Base-by-base conservation (phyloP, 2,888 invertebrate species). In the Anoncus sp. region DNA sequence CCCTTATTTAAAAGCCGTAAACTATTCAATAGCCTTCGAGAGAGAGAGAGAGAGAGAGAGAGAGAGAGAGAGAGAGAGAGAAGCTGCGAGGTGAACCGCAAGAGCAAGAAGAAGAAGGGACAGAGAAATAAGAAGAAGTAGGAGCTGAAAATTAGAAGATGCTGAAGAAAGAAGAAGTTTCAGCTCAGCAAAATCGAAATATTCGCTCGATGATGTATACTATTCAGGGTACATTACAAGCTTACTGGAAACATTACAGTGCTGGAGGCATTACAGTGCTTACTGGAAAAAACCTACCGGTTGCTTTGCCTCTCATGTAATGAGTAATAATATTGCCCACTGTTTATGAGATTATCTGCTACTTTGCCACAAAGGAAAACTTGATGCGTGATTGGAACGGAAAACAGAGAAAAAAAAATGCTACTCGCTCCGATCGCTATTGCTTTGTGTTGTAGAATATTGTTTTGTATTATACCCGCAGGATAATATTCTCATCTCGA, bases 1-100 rank as follows among this genome's bases (percentile, higher is more conserved):
- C 67, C 87, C 88, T 89, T 89, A 90, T 90, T 90, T 90, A 90
- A 88, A 90, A 89, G 89, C 88, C 88, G 86, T 90, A 90, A 90
- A 90, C 88, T 86, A 89, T 90, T 88, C 88, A 87, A 87, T 88
- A 85, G 82, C 76, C 78, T 75, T 70, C 59, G 51, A 63, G 72
- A 71, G 76, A n/a, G n/a, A n/a, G n/a, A n/a, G n/a, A n/a, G n/a
- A n/a, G n/a, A n/a, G n/a, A n/a, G n/a, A n/a, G n/a, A n/a, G n/a
- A n/a, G n/a, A n/a, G n/a, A n/a, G n/a, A n/a, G n/a, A n/a, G n/a
- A n/a, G n/a, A n/a, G n/a, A n/a, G n/a, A 76, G 77, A 72, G 70
- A 70, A 70, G 35, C 55, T 38, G 14, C 35, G 66, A 67, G 67
- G 71, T 53, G 76, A 72, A 74, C 70, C 70, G 60, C 62, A 53